phyloP scores from a whole-genome alignment of 2,113 vertebrate species.

The Aplodontia rufa region DNA sequence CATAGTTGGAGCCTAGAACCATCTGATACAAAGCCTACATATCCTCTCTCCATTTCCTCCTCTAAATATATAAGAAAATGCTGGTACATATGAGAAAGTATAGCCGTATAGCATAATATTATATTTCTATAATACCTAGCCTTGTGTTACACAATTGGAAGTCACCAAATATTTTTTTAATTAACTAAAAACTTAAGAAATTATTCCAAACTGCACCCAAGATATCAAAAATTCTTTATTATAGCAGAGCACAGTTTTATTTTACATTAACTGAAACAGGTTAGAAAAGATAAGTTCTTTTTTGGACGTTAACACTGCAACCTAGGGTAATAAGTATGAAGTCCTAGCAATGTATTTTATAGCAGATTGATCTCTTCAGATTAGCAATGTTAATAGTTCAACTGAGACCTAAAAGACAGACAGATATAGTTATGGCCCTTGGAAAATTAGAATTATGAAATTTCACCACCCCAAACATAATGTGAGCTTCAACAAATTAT shows the following conservation, averaged over 20 bases:
- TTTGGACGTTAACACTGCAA: neutral
- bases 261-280: neutral
- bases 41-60: neutral
- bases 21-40: neutral
- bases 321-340: conserved; percentile 5
- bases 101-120: neutral
- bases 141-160: conserved; percentile 11
- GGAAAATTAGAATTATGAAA: neutral
- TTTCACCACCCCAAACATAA: conserved; percentile 19
- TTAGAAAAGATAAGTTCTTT: neutral
- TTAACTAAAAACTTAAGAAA: conserved; percentile 19
- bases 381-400: conserved; percentile 12
- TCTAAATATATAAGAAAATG: conserved; percentile 19
- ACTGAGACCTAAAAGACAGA: neutral
- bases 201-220: neutral
- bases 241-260: neutral
- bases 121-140: neutral
- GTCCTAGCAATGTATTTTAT: neutral
- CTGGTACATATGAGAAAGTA: neutral
- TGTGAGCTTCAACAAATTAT: conserved; percentile 34
- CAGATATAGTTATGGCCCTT: neutral
- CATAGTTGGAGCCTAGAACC: neutral
- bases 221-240: conserved; percentile 31
- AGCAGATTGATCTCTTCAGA: neutral
- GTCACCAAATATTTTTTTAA: neutral